Conservation (phyloP, 37 sponge, comb jelly and placozoan genomes). For the Cliona cf. orientalis region DNA sequence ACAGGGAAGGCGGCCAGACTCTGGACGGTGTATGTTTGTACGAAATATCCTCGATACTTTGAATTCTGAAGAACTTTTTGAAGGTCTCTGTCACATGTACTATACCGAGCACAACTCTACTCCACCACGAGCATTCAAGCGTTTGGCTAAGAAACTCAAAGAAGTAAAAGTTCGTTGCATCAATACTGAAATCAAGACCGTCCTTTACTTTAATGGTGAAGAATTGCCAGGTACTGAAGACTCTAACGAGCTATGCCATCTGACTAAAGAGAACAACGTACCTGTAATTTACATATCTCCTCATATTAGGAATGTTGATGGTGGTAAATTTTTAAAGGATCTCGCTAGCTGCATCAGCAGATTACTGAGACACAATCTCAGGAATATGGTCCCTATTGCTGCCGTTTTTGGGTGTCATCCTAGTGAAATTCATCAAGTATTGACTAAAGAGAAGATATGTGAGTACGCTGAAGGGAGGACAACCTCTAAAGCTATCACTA, state of each 20-base stretch:
- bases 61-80: constrained; percentile 2
- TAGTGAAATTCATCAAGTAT: constrained; percentile 8
- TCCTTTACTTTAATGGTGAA: neutral
- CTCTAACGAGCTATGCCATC: neutral
- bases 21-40: constrained; percentile 6
- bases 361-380: neutral
- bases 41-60: constrained; percentile 4
- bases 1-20: neutral
- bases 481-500: too few relatives aligned
- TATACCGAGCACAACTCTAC: constrained; percentile 5
- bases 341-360: constrained; percentile 5
- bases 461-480: neutral
- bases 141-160: neutral
- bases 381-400: constrained; percentile 9
- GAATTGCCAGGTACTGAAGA: constrained; percentile 13
- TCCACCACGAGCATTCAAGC: constrained; percentile 4
- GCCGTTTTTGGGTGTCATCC: constrained; percentile 45
- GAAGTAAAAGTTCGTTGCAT: constrained; percentile 8
- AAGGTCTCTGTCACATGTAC: constrained; percentile 39
- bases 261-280: neutral
- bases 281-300: constrained; percentile 43
- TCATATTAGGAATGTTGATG: constrained; percentile 7
- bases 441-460: constrained; percentile 6
- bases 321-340: neutral
- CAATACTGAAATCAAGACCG: constrained; percentile 8